These are phyloP conservation scores for Labeo rohita DNA, from an alignment of 2,113 vertebrate genomes.

Conservation along the genomic window DNA sequence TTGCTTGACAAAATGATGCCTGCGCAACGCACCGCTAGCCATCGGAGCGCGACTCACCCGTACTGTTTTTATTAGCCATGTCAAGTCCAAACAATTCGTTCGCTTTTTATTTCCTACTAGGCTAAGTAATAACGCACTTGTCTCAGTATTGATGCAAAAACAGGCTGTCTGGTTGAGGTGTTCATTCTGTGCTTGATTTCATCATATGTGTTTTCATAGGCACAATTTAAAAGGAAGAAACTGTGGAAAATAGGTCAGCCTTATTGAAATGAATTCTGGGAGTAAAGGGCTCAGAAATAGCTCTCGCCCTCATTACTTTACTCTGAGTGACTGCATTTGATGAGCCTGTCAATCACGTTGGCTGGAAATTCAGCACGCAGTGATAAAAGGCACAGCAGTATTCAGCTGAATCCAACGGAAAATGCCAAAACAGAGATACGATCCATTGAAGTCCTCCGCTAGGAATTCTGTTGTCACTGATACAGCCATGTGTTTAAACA, in stretches of 20 bases:
- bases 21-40: slow-evolving; percentile 19
- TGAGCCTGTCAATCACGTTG: slow-evolving; percentile 52
- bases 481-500: background rate
- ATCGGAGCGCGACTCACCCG: slow-evolving; percentile 26
- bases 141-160: slow-evolving; percentile 61
- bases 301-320: slow-evolving; percentile 66
- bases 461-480: background rate
- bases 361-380: slow-evolving; percentile 31
- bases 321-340: slow-evolving; percentile 62
- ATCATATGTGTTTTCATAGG: slow-evolving; percentile 41
- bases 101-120: slow-evolving; percentile 62
- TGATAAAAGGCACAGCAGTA: slow-evolving; percentile 29
- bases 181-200: slow-evolving; percentile 47
- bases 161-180: slow-evolving; percentile 42
- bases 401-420: slow-evolving; percentile 19
- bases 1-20: slow-evolving; percentile 44
- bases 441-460: slow-evolving; percentile 19
- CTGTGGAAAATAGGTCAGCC: slow-evolving; percentile 60
- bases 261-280: slow-evolving; percentile 65
- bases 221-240: slow-evolving; percentile 55
- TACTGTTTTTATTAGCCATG: slow-evolving; percentile 59
- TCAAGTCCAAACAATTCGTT: slow-evolving; percentile 64
- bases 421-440: slow-evolving; percentile 18
- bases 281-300: slow-evolving; percentile 53
- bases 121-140: slow-evolving; percentile 54